Base-by-base conservation (phyloP, 2,888 invertebrate species). In the Cyclophora albipunctata region DNA sequence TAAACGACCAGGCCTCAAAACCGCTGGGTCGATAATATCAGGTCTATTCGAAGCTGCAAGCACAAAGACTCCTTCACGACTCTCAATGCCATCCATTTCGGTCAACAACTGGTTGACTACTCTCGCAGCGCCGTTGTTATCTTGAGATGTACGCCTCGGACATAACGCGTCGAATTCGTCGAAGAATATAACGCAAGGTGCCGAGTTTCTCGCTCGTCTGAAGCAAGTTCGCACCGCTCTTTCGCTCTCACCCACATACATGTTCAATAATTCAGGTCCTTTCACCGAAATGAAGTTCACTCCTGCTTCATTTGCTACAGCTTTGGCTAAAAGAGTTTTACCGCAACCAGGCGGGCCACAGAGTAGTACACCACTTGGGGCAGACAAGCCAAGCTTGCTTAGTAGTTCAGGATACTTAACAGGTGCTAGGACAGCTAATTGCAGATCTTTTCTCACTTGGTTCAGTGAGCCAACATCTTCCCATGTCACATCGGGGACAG, bases 161-260 rank as follows among this genome's bases (percentile, higher is more conserved):
- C 98, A 98, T 37, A 99, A 80, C 0, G 99, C 96, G 80, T 99
- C 99, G 58, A 99, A 91, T 84, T 99, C 99, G 75, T 99, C 99
- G 73, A 99, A 99, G 86, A 99, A 99, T 77, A 99, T 98, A 3
- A 99, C 98, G 75, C 99, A 99, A 0, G 99, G 99, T 0, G 97
- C 93, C 0, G 98, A 98, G 81, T 98, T 98, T 45, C 96, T 90
- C 0, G 99, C 99, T 58, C 98, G 91, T 73, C 96, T 94, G 76
- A 99, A 99, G 69, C 97, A 97, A 34, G 96, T 95, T n/a, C 99
- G 90, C 1, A 99, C 98, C 0, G 98, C 98, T 63, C 96, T 91
- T 82, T 99, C 99, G 81, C 98, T 98, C 85, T 99, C 99, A 53
- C 99, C 99, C 20, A 99, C 98, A 81, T 99, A 99, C 99, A 99